Evolutionary conservation across 2,113 vertebrate species (phyloP).

Genomic region (Mastomys natalensis): DNA sequence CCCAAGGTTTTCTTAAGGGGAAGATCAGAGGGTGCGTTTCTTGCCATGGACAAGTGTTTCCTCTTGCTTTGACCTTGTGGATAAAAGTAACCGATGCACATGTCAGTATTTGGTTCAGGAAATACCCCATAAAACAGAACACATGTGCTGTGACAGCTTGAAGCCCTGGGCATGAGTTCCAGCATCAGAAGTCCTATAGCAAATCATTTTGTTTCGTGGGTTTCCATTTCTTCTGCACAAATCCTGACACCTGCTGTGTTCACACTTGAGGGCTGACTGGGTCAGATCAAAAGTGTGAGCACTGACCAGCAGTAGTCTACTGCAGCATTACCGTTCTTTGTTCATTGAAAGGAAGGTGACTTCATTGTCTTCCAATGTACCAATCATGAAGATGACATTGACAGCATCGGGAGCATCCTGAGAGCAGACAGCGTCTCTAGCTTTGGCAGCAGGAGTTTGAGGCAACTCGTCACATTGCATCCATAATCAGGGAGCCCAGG

Average conservation of each 20-base stretch:
- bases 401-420: background rate
- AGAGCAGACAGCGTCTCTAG: background rate
- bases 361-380: background rate
- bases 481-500: background rate
- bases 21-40: background rate
- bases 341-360: background rate
- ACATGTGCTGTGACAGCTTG: background rate
- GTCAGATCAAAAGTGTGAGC: background rate
- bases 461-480: background rate
- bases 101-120: background rate
- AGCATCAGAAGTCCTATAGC: background rate
- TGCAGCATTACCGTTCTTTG: background rate
- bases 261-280: background rate
- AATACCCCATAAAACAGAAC: background rate
- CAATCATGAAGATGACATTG: background rate
- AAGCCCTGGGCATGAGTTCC: background rate
- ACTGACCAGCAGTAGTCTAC: background rate
- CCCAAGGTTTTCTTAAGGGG: background rate
- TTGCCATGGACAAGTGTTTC: background rate
- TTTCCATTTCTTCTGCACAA: background rate
- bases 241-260: background rate
- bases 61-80: background rate
- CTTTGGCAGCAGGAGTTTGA: background rate
- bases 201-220: background rate
- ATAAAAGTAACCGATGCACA: background rate